These are phyloP conservation scores for Cephalopterus ornatus DNA, from an alignment of 2,113 vertebrate genomes.

Conservation along the genomic window DNA sequence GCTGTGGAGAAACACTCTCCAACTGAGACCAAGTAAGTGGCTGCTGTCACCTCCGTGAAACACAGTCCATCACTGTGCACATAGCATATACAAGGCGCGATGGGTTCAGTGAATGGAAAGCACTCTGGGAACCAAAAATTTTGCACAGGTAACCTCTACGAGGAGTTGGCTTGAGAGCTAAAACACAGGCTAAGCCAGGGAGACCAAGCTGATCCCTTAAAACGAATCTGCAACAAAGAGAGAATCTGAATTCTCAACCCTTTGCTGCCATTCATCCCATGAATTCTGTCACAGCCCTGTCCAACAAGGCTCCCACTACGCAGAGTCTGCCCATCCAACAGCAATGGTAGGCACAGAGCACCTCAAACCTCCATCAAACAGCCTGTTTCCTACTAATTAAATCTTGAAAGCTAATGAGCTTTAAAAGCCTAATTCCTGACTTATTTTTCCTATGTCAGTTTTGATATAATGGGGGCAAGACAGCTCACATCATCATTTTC, in stretches of 20 bases:
- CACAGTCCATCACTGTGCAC: accelerated
- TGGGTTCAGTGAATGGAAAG: not conserved
- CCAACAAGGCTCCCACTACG: accelerated
- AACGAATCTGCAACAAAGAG: not conserved
- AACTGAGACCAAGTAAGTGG: not conserved
- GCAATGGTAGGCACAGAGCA: accelerated
- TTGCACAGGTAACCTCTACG: not conserved
- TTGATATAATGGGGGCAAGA: not conserved
- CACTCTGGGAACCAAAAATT: not conserved
- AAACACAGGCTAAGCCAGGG: not conserved
- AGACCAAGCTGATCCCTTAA: not conserved
- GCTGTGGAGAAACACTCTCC: not conserved
- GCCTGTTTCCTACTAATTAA: not conserved
- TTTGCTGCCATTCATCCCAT: not conserved
- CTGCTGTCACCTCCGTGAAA: accelerated
- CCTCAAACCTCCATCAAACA: not conserved
- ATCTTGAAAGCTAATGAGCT: not conserved
- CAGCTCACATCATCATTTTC: not conserved
- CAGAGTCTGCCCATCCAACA: not conserved
- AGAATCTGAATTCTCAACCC: not conserved
- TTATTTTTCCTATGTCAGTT: not conserved
- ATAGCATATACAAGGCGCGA: accelerated
- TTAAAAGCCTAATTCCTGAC: not conserved
- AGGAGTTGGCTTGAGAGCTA: not conserved
- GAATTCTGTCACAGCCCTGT: not conserved